These are phyloP conservation scores for Okapia johnstoni DNA, from an alignment of 2,113 vertebrate genomes.

Conservation along the genomic window DNA sequence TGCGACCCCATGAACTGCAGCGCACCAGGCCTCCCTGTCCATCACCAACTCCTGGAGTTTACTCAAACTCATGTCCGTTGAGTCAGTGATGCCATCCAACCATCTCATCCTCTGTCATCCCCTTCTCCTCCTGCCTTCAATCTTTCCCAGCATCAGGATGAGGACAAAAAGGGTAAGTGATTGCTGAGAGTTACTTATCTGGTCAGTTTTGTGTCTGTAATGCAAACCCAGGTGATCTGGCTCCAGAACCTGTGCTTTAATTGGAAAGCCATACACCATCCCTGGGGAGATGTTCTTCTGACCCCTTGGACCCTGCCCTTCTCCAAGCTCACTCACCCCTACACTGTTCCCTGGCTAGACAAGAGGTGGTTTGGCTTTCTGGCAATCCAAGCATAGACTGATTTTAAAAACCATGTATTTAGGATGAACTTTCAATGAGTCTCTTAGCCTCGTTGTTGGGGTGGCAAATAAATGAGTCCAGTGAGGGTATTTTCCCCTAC, in stretches of 20 bases:
- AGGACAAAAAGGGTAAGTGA: background rate
- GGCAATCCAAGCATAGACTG: background rate
- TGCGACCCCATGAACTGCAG: background rate
- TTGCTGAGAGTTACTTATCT: background rate
- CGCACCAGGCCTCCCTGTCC: background rate
- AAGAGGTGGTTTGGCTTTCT: background rate
- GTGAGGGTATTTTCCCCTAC: background rate
- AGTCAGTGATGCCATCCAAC: background rate
- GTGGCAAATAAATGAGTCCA: background rate
- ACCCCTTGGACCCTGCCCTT: too few relatives aligned
- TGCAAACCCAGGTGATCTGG: background rate
- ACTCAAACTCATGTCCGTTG: background rate
- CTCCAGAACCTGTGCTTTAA: background rate
- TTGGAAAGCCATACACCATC: rapidly evolving
- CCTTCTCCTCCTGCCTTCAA: background rate
- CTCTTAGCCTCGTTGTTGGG: background rate
- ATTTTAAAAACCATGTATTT: background rate
- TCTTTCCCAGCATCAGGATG: background rate
- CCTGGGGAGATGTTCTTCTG: rapidly evolving
- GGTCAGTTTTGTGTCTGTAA: background rate
- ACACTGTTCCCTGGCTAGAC: rapidly evolving
- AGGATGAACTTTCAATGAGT: background rate
- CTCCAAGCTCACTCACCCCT: too few relatives aligned
- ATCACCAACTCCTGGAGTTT: background rate
- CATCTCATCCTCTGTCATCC: background rate